Evolutionary conservation across 2,797 vertebrate genomes (phyloP).

Genomic region (Sciurus vulgaris): DNA sequence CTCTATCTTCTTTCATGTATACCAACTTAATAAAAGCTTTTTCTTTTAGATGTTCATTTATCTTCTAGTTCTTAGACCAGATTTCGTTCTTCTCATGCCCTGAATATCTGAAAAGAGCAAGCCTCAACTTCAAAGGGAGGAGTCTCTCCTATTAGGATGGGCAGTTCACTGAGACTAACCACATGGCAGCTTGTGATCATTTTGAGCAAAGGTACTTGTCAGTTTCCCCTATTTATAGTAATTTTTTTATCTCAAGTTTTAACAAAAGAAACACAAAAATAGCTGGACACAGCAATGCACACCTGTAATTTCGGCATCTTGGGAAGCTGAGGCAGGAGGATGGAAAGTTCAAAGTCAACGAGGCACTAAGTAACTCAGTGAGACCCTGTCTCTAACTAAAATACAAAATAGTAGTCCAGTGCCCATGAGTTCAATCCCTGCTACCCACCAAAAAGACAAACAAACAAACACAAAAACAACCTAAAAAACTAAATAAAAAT

Average conservation of each 20-base stretch:
- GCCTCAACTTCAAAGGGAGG: slow-evolving; percentile 61
- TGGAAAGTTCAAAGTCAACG: too few relatives aligned
- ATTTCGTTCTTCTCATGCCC: slow-evolving; percentile 39
- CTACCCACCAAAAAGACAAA: too few relatives aligned
- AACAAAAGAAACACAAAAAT: slow-evolving; percentile 2
- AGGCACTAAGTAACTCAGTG: too few relatives aligned
- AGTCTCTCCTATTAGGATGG: background rate
- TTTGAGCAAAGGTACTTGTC: background rate
- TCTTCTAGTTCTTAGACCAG: slow-evolving; percentile 61
- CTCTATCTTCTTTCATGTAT: slow-evolving; percentile 71
- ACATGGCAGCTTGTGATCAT: background rate
- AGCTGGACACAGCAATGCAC: too few relatives aligned
- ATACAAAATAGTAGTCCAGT: too few relatives aligned
- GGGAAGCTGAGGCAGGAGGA: too few relatives aligned
- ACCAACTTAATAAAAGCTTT: slow-evolving; percentile 60
- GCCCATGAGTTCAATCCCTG: too few relatives aligned
- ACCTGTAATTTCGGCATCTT: too few relatives aligned
- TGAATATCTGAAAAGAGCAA: slow-evolving; percentile 49
- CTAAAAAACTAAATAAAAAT: background rate
- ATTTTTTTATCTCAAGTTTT: background rate
- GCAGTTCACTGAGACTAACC: background rate
- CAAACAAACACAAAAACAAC: too few relatives aligned
- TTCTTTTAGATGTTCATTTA: slow-evolving; percentile 69
- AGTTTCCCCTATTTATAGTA: background rate
- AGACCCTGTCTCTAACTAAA: too few relatives aligned